phyloP scores from a whole-genome alignment of 2,797 vertebrate species.

The Phylloscopus collybita region DNA sequence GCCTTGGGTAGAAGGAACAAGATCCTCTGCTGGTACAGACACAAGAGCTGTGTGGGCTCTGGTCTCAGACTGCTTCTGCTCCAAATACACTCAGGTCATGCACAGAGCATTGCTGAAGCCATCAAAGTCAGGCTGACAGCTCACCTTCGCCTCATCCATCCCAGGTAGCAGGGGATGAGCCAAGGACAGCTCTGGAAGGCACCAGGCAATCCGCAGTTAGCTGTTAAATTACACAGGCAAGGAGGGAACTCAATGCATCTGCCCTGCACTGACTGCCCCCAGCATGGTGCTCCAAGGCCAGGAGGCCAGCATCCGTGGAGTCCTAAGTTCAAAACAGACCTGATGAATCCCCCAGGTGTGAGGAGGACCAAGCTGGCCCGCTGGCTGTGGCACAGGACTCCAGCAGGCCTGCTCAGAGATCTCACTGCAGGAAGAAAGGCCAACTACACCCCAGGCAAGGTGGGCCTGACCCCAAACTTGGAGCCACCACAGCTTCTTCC shows the following conservation, averaged over 20 bases:
- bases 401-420: background rate
- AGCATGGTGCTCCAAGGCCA: background rate
- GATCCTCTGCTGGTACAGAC: background rate
- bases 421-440: background rate
- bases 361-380: background rate
- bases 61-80: background rate
- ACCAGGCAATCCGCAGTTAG: background rate
- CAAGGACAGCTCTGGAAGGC: background rate
- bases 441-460: background rate
- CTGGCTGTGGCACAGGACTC: background rate
- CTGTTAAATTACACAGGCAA: background rate
- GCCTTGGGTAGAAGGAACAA: background rate
- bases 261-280: background rate
- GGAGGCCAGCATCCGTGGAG: background rate
- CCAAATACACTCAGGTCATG: background rate
- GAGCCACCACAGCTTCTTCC: background rate
- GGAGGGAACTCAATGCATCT: background rate
- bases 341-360: fast-evolving
- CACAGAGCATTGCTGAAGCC: background rate
- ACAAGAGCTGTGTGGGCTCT: background rate
- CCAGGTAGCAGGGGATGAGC: background rate
- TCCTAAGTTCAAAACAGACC: background rate
- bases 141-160: background rate
- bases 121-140: background rate
- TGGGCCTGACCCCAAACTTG: background rate